A percentile compares a stretch with the other conserved stretches of the same genome.
Evolutionary conservation across 1,140 invertebrate genomes (phyloP).

Genomic region (Hylaeus volcanicus): DNA sequence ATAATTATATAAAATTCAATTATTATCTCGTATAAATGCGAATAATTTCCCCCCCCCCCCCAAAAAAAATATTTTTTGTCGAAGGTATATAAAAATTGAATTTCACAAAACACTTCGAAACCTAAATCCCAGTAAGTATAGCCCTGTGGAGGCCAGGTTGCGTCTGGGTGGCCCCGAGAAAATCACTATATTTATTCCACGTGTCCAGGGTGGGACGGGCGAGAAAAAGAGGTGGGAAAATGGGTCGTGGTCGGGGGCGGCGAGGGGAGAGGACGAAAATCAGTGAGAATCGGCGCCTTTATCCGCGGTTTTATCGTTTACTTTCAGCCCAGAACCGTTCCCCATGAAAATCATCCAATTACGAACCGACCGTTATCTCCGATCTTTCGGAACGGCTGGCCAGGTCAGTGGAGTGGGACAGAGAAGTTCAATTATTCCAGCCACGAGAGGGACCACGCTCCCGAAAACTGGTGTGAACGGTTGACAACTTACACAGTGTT

Average conservation of each 20-base stretch:
- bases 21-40: no score
- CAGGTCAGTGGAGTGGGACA: conserved; percentile 34
- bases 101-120: no score
- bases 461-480: conserved; percentile 67
- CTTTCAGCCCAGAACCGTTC: conserved; percentile 69
- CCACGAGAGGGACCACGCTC: conserved; percentile 49
- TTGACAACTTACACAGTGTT: conserved; percentile 79
- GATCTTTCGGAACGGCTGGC: conserved; percentile 55
- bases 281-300: conserved; percentile 32
- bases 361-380: conserved; percentile 66
- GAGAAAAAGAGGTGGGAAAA: not conserved
- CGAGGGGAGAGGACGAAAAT: conserved; percentile 35
- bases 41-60: no score
- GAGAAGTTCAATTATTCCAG: conserved; percentile 71
- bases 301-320: conserved; percentile 66
- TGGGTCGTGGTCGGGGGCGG: no score
- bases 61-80: no score
- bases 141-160: no score
- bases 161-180: no score
- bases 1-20: no score
- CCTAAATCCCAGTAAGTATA: no score
- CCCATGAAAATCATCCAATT: conserved; percentile 80
- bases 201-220: no score
- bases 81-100: no score
- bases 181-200: no score